Evolutionary conservation across 2,113 vertebrate species (phyloP).

Genomic region (Pungitius pungitius): DNA sequence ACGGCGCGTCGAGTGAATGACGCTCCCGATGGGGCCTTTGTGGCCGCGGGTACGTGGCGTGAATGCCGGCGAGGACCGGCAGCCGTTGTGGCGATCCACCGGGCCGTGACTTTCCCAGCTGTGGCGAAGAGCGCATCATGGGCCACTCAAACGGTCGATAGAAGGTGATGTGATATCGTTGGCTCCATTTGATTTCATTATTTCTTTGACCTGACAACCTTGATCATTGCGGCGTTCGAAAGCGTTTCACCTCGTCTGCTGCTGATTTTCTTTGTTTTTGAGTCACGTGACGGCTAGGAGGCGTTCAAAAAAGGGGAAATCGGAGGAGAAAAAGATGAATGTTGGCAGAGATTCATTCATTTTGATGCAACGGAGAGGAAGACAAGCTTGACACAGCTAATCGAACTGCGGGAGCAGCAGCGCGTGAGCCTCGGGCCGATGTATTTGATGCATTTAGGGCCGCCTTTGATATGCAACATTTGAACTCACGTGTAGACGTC

Average conservation of each 20-base stretch:
- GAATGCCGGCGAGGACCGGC: constrained; percentile 70
- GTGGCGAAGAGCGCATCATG: constrained; percentile 58
- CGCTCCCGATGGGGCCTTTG: constrained; percentile 72
- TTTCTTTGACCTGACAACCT: constrained; percentile 15
- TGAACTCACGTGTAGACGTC: constrained; percentile 55
- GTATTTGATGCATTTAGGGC: too few relatives aligned
- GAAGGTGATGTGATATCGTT: constrained; percentile 57
- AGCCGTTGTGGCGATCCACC: constrained; percentile 68
- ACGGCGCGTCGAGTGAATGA: constrained; percentile 59
- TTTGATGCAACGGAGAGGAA: neutral
- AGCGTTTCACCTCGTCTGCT: constrained; percentile 3
- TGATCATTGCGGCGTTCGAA: neutral
- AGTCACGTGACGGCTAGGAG: neutral
- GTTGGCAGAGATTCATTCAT: neutral
- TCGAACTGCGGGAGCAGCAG: constrained; percentile 3
- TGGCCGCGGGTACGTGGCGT: constrained; percentile 61
- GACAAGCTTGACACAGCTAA: neutral
- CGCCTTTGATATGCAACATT: constrained; percentile 65
- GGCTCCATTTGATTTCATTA: constrained; percentile 12
- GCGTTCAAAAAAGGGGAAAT: neutral
- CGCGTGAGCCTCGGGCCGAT: neutral
- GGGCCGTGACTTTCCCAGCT: constrained; percentile 77
- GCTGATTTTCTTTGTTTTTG: constrained; percentile 6
- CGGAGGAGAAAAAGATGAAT: neutral
- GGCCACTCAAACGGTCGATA: constrained; percentile 58